These are phyloP conservation scores for Hyphantria cunea DNA, from an alignment of 1,140 invertebrate species.

Conservation along the genomic window DNA sequence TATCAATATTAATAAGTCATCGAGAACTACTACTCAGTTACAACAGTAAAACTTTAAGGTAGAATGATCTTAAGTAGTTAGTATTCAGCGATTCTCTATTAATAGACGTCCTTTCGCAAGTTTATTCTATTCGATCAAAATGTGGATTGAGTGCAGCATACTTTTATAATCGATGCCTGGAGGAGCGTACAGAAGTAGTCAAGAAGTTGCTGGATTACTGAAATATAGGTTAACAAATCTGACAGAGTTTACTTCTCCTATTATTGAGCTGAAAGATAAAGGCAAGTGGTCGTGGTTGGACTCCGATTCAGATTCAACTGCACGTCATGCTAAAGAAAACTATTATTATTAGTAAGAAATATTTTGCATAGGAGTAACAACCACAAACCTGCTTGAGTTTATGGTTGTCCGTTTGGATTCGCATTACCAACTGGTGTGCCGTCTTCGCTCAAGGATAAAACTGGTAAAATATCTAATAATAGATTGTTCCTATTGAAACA, in stretches of 20 bases:
- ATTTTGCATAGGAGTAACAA: neutral
- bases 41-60: no score
- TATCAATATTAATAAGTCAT: no score
- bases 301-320: neutral
- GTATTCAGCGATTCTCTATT: no score
- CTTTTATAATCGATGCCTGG: no score
- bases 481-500: no score
- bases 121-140: no score
- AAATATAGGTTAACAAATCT: conserved; percentile 11
- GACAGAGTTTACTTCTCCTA: conserved; percentile 4
- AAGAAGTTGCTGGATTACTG: conserved; percentile 1
- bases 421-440: conserved; percentile 11
- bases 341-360: neutral
- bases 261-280: conserved; percentile 8
- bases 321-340: neutral
- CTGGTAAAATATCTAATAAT: neutral
- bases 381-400: neutral
- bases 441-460: neutral
- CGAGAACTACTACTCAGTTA: no score
- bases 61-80: no score
- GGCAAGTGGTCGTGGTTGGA: neutral
- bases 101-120: no score
- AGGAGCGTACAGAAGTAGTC: no score
- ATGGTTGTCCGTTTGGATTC: conserved; percentile 9
- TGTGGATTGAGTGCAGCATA: no score